Evolutionary conservation across 2,113 vertebrate species (phyloP).

Genomic region (Apaloderma vittatum): DNA sequence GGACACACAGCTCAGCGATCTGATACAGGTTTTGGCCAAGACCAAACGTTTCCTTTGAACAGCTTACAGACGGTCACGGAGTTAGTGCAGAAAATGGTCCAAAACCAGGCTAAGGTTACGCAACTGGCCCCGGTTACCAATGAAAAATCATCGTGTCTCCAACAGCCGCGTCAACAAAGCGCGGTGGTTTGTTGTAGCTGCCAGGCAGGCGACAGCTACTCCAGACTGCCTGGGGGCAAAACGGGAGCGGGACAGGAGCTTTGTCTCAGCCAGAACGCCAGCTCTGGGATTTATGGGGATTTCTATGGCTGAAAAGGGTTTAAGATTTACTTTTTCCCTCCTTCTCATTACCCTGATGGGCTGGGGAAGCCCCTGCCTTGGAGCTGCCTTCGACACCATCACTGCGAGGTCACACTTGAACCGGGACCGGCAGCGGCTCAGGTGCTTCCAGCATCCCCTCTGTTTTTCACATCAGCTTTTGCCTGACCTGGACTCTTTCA

Average conservation of each 20-base stretch:
- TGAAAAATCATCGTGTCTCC: not conserved
- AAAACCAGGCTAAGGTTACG: slow-evolving; percentile 5
- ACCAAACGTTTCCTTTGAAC: not conserved
- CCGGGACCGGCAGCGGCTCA: not conserved
- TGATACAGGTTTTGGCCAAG: not conserved
- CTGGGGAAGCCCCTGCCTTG: rapidly evolving
- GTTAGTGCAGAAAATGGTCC: slow-evolving; percentile 12
- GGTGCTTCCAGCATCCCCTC: not conserved
- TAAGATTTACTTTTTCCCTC: not conserved
- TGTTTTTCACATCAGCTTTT: not conserved
- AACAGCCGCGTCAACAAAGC: not conserved
- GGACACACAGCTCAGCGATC: not conserved
- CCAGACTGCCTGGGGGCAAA: not conserved
- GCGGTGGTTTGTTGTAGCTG: not conserved
- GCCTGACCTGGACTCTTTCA: not conserved
- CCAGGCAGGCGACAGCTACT: not conserved
- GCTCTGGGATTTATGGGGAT: not conserved
- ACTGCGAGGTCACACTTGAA: not conserved
- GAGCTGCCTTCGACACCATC: rapidly evolving
- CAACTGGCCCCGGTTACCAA: slow-evolving; percentile 17
- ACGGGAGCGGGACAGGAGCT: not conserved
- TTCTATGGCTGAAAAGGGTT: not conserved
- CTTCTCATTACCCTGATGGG: not conserved
- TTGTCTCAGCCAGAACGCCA: not conserved
- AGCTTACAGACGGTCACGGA: not conserved